Base-by-base conservation (phyloP, 2,888 invertebrate species). In the Catonia carolina region DNA sequence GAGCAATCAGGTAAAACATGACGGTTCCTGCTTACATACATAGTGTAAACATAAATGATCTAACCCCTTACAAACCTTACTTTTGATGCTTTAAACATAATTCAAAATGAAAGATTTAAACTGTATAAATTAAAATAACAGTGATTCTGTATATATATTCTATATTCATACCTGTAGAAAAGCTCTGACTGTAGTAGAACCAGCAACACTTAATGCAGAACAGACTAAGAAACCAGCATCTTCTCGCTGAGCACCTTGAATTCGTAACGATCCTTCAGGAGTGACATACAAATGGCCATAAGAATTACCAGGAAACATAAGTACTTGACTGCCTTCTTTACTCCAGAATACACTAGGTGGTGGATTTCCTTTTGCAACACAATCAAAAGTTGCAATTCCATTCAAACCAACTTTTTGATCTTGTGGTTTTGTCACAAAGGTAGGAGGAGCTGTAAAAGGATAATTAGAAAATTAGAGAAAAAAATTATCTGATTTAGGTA, bases 261-360 rank as follows among this genome's bases (percentile, higher is more conserved):
- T 79, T 58, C 74, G 73, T 50, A 85, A 72, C 42, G 77, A 78
- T 22, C 84, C 84, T 60, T 81, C 79, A 17, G 77, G 72, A 8
- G 75, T 73, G 8, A 84, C 84, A 63, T 82, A 80, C 69, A 84
- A 78, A 62, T 82, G 78, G 4, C 84, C 84, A 68, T 86, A 84
- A 18, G 83, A 80, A 66, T 83, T 84, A 60, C 85, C 88, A 63
- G 86, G 85, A 67, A 87, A 86, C 85, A 88, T 86, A 49, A 87
- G 75, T 69, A 88, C 64, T 61, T 74, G 72, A 45, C 90, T 89
- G 53, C 94, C 93, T 73, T 95, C 94, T 74, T 91, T 89, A 61
- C 89, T 90, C 97, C 97, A 97, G 74, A 92, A 95, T 4, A 95
- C 84, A 15, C 93, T 86, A 1, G 97, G 96, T 59, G 85, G 83